Conservation (phyloP, 2,888 invertebrate genomes). For the Caenorhabditis sinica region DNA sequence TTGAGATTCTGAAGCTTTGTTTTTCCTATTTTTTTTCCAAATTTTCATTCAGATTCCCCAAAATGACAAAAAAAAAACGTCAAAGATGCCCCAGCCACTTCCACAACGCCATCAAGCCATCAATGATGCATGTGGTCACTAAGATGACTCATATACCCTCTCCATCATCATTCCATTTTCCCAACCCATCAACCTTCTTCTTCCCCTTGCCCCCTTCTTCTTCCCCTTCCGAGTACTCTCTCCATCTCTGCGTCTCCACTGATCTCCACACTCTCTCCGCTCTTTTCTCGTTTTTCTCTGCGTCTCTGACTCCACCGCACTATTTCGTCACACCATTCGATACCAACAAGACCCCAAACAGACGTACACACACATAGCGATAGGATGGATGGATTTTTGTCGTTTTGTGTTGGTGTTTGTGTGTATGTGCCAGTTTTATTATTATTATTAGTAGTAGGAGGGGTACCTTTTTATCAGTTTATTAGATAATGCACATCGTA, state of each 20-base stretch:
- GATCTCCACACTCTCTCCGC: constrained; percentile 19
- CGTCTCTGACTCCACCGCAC: constrained; percentile 23
- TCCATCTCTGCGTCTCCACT: constrained; percentile 42
- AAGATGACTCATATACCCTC: constrained; percentile 7
- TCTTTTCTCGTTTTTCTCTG: constrained; percentile 20
- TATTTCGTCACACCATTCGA: neutral
- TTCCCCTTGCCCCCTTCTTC: neutral
- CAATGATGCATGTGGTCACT: neutral
- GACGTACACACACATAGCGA: neutral
- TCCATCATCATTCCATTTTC: neutral
- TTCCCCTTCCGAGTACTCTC: constrained; percentile 8
- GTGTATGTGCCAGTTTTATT: too few relatives aligned
- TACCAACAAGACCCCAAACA: constrained; percentile 8
- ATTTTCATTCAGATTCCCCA: too few relatives aligned
- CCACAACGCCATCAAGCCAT: too few relatives aligned
- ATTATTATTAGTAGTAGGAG: neutral
- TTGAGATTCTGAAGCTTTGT: too few relatives aligned
- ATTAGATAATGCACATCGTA: neutral
- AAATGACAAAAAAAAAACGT: too few relatives aligned
- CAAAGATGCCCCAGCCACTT: too few relatives aligned
- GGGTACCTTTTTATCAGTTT: too few relatives aligned
- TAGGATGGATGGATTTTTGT: neutral
- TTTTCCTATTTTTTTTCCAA: too few relatives aligned
- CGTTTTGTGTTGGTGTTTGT: neutral
- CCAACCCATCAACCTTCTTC: neutral